Evolutionary conservation across 2,888 invertebrate genomes (phyloP), one percentile per base, ranked within the genome.

Genomic region (Thereva nobilitata): DNA sequence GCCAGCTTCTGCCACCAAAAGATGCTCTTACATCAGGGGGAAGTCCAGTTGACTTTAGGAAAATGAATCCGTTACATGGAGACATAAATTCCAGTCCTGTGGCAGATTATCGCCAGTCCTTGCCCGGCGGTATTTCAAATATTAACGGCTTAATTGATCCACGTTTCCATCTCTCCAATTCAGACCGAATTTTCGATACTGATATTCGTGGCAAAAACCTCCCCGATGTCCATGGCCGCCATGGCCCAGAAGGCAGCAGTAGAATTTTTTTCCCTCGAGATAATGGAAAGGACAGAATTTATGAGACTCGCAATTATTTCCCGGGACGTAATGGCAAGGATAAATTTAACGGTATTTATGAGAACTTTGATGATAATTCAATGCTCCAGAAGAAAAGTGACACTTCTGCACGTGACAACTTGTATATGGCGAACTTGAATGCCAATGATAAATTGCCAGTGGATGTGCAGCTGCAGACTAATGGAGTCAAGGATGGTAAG

Each of bases 311-410:
- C 2, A 56, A 35, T 7, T 44, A 56, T 5, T 56, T 56, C 4
- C 23, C 2, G 23, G 56, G 44, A 56, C n/a, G n/a, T 10, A 45
- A 35, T 8, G 5, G n/a, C 12, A 23, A 42, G 44, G 44, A 34
- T 56, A 45, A 56, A 45, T 45, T 42, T n/a, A 35, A 44, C 8
- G 56, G 35, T 8, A 35, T 34, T 23, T 44, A 56, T 44, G 56
- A 34, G 1, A 44, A 56, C 38, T 4, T 42, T n/a, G 56, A 44
- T 23, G 9, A 56, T 56, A 44, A 44, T n/a, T 4, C 44, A n/a
- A 23, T 44, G 35, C 10, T 56, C 4, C 34, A 6, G 41, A 44
- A 10, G 9, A 56, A 10, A 47, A 47, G 47, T 47, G 10, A 47
- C 12, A 47, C 10, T 10, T 10, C 47, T 56, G 44, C 7, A 5